phyloP scores from a whole-genome alignment of 2,888 invertebrate genomes.

The Xiphydria camelus region DNA sequence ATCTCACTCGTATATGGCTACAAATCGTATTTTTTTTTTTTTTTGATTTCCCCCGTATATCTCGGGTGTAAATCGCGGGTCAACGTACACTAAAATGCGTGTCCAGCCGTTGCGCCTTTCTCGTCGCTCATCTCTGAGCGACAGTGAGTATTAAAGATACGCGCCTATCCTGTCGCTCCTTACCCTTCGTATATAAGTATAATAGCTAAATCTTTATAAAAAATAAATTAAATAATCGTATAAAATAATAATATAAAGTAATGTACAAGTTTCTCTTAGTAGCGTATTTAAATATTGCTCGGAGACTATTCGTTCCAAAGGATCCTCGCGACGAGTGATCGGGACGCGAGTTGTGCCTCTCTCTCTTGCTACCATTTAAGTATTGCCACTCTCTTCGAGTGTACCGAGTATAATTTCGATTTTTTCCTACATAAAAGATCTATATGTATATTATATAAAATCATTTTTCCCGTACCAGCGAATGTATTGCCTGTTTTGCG shows the following conservation, averaged over 20 bases:
- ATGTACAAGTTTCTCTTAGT: conserved; percentile 41
- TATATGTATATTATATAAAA: no score
- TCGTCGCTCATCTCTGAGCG: conserved; percentile 30
- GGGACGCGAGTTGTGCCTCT: no score
- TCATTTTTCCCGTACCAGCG: no score
- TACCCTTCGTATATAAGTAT: conserved; percentile 27
- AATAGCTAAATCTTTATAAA: conserved; percentile 44
- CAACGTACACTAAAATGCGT: conserved; percentile 30
- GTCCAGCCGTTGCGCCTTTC: no score
- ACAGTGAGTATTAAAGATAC: conserved; percentile 41
- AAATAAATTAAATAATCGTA: conserved; percentile 51
- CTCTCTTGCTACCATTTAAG: no score
- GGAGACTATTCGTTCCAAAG: conserved; percentile 27
- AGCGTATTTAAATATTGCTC: conserved; percentile 23
- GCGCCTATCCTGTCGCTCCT: conserved; percentile 16
- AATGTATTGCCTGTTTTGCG: no score
- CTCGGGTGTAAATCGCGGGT: conserved; percentile 36
- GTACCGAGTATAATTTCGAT: no score
- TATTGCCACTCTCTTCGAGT: no score
- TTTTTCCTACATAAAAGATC: no score
- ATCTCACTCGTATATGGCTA: conserved; percentile 14
- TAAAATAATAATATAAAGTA: conserved; percentile 45
- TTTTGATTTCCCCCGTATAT: conserved; percentile 18
- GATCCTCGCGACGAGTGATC: no score
- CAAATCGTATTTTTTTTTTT: conserved; percentile 17